Percentiles rank a stretch among this genome's conserved stretches.
phyloP scores from a whole-genome alignment of 2,113 vertebrate genomes.

The Labeo rohita region DNA sequence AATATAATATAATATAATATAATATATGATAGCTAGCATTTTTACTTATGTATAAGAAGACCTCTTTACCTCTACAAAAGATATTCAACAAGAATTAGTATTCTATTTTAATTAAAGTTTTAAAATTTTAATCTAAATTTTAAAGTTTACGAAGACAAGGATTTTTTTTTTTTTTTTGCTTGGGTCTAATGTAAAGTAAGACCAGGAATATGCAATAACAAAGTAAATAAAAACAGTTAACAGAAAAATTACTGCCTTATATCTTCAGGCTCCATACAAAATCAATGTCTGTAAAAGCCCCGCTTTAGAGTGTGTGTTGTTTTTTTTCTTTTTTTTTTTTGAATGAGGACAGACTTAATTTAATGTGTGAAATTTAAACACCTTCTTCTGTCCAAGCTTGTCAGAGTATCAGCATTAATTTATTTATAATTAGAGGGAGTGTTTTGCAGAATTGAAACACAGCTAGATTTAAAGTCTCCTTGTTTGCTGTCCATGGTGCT shows the following conservation, averaged over 20 bases:
- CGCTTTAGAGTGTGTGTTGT: neutral
- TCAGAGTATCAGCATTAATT: neutral
- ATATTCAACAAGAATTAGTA: neutral
- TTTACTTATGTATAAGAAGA: neutral
- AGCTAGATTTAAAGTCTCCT: neutral
- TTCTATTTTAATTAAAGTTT: neutral
- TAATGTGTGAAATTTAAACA: neutral
- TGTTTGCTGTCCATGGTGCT: constrained; percentile 40
- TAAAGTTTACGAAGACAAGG: neutral
- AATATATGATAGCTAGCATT: neutral
- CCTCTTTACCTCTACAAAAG: neutral
- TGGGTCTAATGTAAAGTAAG: neutral
- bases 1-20: neutral
- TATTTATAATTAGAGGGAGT: neutral
- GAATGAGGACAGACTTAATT: neutral
- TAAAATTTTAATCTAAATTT: no score
- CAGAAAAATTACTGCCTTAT: neutral
- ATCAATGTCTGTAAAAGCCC: neutral
- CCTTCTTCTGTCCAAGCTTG: neutral
- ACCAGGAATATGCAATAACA: neutral
- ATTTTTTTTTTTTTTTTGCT: neutral
- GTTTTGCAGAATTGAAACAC: neutral
- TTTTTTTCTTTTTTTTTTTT: neutral
- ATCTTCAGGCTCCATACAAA: neutral
- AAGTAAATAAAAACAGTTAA: neutral